Evolutionary conservation across 2,113 vertebrate genomes (phyloP), one percentile per base, ranked within the genome.

Genomic region (Zosterops hypoxanthus): DNA sequence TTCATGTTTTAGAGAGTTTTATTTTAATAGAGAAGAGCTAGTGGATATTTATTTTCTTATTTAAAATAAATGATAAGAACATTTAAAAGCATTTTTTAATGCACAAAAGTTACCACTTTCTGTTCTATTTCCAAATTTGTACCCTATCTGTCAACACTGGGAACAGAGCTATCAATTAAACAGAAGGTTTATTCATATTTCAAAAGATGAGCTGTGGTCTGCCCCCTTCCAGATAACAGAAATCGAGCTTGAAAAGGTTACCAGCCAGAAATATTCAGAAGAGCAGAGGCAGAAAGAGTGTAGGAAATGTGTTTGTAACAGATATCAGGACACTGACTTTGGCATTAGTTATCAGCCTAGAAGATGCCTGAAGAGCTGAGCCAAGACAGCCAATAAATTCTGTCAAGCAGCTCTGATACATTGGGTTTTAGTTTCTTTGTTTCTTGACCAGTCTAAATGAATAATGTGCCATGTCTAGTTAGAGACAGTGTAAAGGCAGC

Each of bases 231-330:
- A 94, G 93, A 78, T 95, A 85, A 88, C 52, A 90, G 87, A 93
- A 96, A 96, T 93, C 64, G 75, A 93, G 71, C 79, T 87, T 95
- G 90, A 96, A 96, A 97, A 96, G 93, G 96, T 96, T 96, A 95
- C 78, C 91, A 92, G 94, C 78, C 84, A 80, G 84, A 87, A 96
- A 89, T 66, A 95, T 66, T 60, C 47, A 78, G 84, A 78, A 89
- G 66, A 92, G 84, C 65, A 85, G 70, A 95, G 46, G 84, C 93
- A 95, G 91, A 75, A 91, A 82, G 42, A 93, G 26, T 11, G 18
- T 26, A 88, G 91, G 85, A 96, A 97, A 94, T 94, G 90, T 93
- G 93, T 95, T 95, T 88, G 78, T 82, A 95, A 91, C 63, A 95
- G 95, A 96, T 92, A 96, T 49, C 59, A 80, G 75, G 75, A 94